Evolutionary conservation across 2,888 invertebrate species (phyloP).

Genomic region (Oscheius sp.): DNA sequence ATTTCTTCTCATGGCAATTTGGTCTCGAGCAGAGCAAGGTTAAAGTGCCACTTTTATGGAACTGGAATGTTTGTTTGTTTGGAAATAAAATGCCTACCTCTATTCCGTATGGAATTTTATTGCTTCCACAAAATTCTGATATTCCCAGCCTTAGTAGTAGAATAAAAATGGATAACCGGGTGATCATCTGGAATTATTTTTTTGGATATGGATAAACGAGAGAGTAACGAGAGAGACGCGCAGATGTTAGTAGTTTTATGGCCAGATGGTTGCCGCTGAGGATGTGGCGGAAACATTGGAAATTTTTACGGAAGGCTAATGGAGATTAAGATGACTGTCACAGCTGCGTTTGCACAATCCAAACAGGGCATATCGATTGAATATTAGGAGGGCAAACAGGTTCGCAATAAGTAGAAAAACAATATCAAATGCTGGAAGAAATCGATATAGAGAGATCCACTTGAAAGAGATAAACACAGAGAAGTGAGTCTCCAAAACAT

Average conservation of each 20-base stretch:
- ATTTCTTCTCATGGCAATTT: conserved; percentile 53
- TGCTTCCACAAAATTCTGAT: conserved; percentile 48
- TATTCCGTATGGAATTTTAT: conserved; percentile 50
- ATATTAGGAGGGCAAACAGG: not conserved
- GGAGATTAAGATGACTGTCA: not conserved
- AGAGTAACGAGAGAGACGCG: conserved; percentile 18
- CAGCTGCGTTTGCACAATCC: not conserved
- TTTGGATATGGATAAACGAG: not conserved
- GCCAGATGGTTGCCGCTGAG: not conserved
- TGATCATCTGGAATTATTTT: conserved; percentile 20
- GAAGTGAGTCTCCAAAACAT: not conserved
- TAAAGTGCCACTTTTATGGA: conserved; percentile 34
- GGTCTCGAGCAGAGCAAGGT: conserved; percentile 48
- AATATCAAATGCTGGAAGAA: too few relatives aligned
- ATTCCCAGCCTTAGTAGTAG: not conserved
- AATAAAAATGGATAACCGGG: not conserved
- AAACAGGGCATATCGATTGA: not conserved
- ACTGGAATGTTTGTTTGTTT: not conserved
- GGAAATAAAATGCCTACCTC: conserved; percentile 33
- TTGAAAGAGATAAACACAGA: not conserved
- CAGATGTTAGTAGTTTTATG: not conserved
- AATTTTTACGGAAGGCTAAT: not conserved
- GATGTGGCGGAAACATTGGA: not conserved
- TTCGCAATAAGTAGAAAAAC: not conserved
- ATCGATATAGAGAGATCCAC: too few relatives aligned